These are phyloP conservation scores for Patella ulyssiponensis DNA, from an alignment of 2,888 invertebrate species.

Conservation along the genomic window DNA sequence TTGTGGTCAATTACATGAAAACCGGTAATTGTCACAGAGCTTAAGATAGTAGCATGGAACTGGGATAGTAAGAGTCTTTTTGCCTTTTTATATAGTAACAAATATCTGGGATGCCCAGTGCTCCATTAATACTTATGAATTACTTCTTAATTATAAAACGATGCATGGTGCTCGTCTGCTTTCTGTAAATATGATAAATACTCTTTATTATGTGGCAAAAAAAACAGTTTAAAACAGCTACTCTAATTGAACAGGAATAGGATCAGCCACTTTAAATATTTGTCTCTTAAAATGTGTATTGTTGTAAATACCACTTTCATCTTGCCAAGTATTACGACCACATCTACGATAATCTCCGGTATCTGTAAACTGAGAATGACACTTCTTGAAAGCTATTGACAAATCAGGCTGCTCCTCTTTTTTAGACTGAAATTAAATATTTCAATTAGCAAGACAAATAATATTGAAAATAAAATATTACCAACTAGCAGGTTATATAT, in stretches of 20 bases:
- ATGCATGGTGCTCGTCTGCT: too few relatives aligned
- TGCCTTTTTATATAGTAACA: too few relatives aligned
- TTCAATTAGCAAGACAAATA: not conserved
- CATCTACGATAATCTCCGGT: conserved; percentile 61
- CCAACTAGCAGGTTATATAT: not conserved
- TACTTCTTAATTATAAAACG: too few relatives aligned
- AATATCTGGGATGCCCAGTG: too few relatives aligned
- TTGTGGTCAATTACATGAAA: too few relatives aligned
- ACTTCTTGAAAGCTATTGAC: conserved; percentile 64
- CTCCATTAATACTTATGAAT: too few relatives aligned
- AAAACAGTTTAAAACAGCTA: conserved; percentile 1
- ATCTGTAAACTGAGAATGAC: conserved; percentile 71
- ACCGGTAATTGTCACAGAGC: too few relatives aligned
- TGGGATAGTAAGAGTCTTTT: too few relatives aligned
- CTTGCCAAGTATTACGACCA: conserved; percentile 72
- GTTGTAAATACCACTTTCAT: conserved; percentile 69
- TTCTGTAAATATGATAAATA: too few relatives aligned
- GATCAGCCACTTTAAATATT: conserved; percentile 53
- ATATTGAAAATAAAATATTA: not conserved
- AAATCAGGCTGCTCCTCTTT: conserved; percentile 36
- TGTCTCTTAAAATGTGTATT: conserved; percentile 66
- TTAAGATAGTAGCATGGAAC: too few relatives aligned
- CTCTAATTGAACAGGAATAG: conserved; percentile 49
- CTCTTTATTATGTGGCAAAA: too few relatives aligned
- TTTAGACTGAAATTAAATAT: not conserved